Conservation (phyloP, 2,797 vertebrate genomes). For the Chaunax sp. region DNA sequence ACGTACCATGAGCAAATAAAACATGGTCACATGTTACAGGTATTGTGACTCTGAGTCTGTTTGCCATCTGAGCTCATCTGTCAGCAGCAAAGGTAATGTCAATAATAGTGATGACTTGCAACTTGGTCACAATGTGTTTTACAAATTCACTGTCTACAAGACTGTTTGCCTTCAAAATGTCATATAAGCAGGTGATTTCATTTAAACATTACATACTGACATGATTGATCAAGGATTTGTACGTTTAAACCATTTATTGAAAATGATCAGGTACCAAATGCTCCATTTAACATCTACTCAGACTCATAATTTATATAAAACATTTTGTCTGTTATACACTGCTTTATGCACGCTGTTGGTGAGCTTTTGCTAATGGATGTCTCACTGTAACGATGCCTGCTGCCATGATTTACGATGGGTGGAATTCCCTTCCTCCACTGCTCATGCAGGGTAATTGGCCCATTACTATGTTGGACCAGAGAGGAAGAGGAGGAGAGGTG, state of each 20-base stretch:
- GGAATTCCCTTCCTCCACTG: constrained; percentile 77
- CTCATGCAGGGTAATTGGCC: constrained; percentile 75
- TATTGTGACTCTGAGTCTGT: constrained; percentile 33
- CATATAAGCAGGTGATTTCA: neutral
- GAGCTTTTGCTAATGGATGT: constrained; percentile 57
- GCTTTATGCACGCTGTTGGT: constrained; percentile 9
- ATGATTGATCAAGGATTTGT: neutral
- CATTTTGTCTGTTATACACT: too few species aligned
- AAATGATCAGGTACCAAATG: neutral
- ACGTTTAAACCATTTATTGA: neutral
- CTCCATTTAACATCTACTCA: neutral
- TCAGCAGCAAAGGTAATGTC: constrained; percentile 7
- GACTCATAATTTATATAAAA: neutral
- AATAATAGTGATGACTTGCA: too few species aligned
- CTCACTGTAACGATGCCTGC: constrained; percentile 49
- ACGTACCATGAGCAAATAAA: constrained; percentile 39
- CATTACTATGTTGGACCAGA: constrained; percentile 73
- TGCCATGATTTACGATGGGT: constrained; percentile 67
- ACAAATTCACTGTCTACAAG: neutral
- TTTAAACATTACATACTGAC: too few species aligned
- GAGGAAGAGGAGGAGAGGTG: constrained; percentile 25
- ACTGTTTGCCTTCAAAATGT: neutral
- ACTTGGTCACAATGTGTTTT: constrained; percentile 18
- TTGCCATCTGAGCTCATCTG: constrained; percentile 8
- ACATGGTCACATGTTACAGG: constrained; percentile 2